Conservation (phyloP, 2,888 invertebrate genomes). For the Drosophila anomalipes region DNA sequence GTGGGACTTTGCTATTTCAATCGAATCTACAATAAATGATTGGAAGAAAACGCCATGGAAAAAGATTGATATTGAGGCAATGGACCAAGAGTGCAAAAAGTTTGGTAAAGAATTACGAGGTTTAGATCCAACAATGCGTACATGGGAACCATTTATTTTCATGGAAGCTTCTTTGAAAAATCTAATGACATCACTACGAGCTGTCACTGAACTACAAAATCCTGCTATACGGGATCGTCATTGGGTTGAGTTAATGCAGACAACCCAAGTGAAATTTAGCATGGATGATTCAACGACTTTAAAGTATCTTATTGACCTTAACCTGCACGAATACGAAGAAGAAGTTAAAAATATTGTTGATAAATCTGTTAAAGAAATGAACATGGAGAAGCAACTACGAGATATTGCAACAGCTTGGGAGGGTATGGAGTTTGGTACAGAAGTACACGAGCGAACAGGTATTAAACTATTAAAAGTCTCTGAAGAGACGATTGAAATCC, state of each 20-base stretch:
- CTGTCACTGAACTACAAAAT: slow-evolving; percentile 97
- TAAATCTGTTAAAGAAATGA: slow-evolving; percentile 97
- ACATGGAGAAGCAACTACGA: slow-evolving; percentile 96
- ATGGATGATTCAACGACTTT: slow-evolving; percentile 90
- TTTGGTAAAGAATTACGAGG: slow-evolving; percentile 93
- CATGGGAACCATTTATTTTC: slow-evolving; percentile 92
- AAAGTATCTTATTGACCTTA: slow-evolving; percentile 93
- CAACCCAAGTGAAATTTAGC: slow-evolving; percentile 90
- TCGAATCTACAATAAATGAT: slow-evolving; percentile 92
- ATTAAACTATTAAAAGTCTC: slow-evolving; percentile 91
- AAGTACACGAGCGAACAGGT: slow-evolving; percentile 92
- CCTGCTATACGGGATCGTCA: slow-evolving; percentile 97
- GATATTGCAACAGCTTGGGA: slow-evolving; percentile 94
- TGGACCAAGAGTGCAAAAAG: slow-evolving; percentile 97
- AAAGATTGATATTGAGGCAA: slow-evolving; percentile 96
- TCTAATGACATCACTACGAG: slow-evolving; percentile 95
- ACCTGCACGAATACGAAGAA: slow-evolving; percentile 96
- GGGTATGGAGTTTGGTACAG: slow-evolving; percentile 92
- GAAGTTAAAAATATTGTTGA: slow-evolving; percentile 98
- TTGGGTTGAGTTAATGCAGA: slow-evolving; percentile 97
- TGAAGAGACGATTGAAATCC: slow-evolving; percentile 94
- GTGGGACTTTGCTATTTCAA: slow-evolving; percentile 95
- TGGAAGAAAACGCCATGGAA: slow-evolving; percentile 98
- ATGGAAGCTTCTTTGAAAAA: slow-evolving; percentile 94
- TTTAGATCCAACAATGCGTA: slow-evolving; percentile 92